Base-by-base conservation (phyloP, 2,113 vertebrate species). In the Marmota flaviventris region DNA sequence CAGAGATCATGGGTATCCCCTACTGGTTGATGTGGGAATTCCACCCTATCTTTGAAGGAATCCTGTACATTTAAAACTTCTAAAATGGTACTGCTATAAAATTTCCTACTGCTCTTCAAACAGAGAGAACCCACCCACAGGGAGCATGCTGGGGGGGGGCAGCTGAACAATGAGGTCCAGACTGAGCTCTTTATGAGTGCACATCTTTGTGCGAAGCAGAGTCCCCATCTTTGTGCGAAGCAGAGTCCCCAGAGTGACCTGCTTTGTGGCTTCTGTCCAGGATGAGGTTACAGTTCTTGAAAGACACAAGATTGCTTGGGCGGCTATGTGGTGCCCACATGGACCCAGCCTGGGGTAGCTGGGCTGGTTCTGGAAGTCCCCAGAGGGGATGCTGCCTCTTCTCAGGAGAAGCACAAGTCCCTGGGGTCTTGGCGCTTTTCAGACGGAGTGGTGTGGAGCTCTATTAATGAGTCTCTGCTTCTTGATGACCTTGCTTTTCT, bases 371-470 rank as follows among this genome's bases (percentile, higher is more conserved):
- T 1, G 22, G 3, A 51, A 17, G n/a, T 4, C 9, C 13, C 53
- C 73, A 27, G 4, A 0, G 32, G 39, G 34, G 84, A 75, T 42
- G 8, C 17, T 20, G 17, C 14, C 0, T 45, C 25, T 16, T 51
- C 32, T 25, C 18, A 11, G n/a, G 5, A 3, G n/a, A 76, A 20
- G 32, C 17, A 27, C 6, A 14, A 42, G 34, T 2, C 42, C 1
- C 76, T 1, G 37, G 8, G 0, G 8, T 73, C 67, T 10, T 5
- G 3, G 42, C 72, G 39, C 56, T 78, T 92, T 91, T n/a, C 56
- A 94, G 92, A 90, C 56, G 37, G 4, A 0, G 83, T 93, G 63
- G 91, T 85, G 77, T 86, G 73, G 51, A 94, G 91, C 77, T 96
- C 87, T 85, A 10, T 25, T 86, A 76, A 45, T 81, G 42, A 56